Evolutionary conservation across 2,888 invertebrate species (phyloP), one percentile per base, ranked within the genome.

Genomic region (Drosophila niveifrons): DNA sequence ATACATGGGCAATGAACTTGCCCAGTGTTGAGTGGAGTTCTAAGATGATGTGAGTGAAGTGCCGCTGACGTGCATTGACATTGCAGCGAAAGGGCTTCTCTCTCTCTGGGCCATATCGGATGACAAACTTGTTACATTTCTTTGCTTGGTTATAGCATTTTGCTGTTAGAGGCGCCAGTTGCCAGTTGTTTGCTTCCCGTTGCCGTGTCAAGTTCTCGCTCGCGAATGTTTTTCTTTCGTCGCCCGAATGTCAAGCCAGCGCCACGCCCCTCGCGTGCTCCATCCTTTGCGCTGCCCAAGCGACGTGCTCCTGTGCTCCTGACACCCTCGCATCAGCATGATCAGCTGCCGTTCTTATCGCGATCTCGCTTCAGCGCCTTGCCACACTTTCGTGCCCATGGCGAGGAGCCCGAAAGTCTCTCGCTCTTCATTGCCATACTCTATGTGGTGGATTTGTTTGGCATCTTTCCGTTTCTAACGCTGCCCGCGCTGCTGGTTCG

Each of bases 401-500:
- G 82, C 62, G 78, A 89, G 57, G 88, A 85, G 28, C 80, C 85
- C 3, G 88, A 90, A 55, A 91, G 83, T 62, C 93, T 97, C 4
- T 95, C 95, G 34, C 93, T 96, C 2, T 90, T 95, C 50, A 95
- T 96, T 90, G 95, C 96, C 0, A 93, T 95, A 11, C 93, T 96
- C 43, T 97, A 96, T 91, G 95, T 97, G 28, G 93, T 97, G 15
- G 97, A 97, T 90, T 94, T 97, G 48, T 96, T 97, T 88, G 97
- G 97, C 44, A 96, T 97, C 0, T 96, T 97, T 89, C 97, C 97
- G 0, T 94, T 97, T 1, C 94, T 97, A 11, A 94, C 96, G 0
- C 91, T 97, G 63, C 96, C 97, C 0, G 94, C 95, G 78, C 94
- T 96, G 28, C 94, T 97, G 18, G 95, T 96, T 48, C 94, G 95